These are phyloP conservation scores for Microplitis mediator DNA, from an alignment of 1,140 invertebrate genomes.

Conservation along the genomic window DNA sequence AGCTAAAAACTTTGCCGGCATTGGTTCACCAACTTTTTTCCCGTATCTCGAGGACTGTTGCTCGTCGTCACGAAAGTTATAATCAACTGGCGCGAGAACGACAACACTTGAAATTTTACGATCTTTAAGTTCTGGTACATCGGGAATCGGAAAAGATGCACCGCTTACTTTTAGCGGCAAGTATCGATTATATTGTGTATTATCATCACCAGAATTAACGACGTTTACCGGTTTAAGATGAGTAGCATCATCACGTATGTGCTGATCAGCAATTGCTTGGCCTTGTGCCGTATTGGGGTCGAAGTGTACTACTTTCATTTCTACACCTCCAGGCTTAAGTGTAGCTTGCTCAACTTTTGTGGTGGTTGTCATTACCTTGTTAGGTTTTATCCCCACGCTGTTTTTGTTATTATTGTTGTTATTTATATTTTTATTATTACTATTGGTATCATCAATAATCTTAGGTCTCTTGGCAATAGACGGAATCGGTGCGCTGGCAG, in stretches of 20 bases:
- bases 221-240: constrained; percentile 72
- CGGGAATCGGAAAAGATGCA: constrained; percentile 81
- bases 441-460: constrained; percentile 42
- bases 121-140: constrained; percentile 73
- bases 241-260: constrained; percentile 75
- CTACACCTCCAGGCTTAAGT: constrained; percentile 68
- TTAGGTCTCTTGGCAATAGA: constrained; percentile 65
- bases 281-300: constrained; percentile 76
- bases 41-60: constrained; percentile 32
- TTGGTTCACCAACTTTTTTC: constrained; percentile 54
- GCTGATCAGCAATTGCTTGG: constrained; percentile 72
- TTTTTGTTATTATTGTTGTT: too few relatives aligned
- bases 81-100: constrained; percentile 79
- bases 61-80: constrained; percentile 61
- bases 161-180: constrained; percentile 82
- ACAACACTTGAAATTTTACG: constrained; percentile 81
- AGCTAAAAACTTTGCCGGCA: constrained; percentile 62
- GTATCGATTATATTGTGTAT: constrained; percentile 78
- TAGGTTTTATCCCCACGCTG: too few relatives aligned
- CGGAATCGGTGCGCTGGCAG: constrained; percentile 72
- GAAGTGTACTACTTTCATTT: constrained; percentile 84
- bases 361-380: constrained; percentile 45
- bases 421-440: constrained; percentile 49
- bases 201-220: constrained; percentile 63
- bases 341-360: constrained; percentile 60